Percentiles rank a stretch among this genome's conserved stretches.
These are phyloP conservation scores for Lanius collurio DNA, from an alignment of 2,113 vertebrate genomes.

Conservation along the genomic window DNA sequence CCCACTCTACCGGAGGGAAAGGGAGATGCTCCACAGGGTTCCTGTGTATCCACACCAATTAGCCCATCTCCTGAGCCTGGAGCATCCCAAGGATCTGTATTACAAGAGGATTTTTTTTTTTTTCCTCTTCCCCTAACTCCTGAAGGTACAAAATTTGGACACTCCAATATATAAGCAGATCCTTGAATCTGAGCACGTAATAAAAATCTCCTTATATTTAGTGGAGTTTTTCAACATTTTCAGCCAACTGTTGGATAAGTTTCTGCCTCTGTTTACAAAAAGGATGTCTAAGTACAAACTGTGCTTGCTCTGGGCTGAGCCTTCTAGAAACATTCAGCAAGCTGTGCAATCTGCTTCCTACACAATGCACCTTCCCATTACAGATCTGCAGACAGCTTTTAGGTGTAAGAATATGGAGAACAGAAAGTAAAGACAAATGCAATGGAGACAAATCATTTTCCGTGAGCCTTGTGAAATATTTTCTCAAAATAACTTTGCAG, in stretches of 20 bases:
- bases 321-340: conserved; percentile 24
- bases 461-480: neutral
- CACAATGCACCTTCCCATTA: neutral
- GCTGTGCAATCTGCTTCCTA: neutral
- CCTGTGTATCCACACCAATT: neutral
- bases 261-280: neutral
- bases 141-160: neutral
- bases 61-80: neutral
- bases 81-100: neutral
- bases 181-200: accelerated
- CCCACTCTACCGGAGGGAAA: neutral
- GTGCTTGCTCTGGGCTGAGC: conserved; percentile 4
- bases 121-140: neutral
- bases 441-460: neutral
- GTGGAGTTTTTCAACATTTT: neutral
- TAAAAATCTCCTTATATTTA: neutral
- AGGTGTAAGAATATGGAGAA: neutral
- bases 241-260: neutral
- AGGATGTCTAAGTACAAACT: neutral
- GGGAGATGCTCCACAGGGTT: neutral
- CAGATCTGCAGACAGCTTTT: neutral
- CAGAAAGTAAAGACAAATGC: neutral
- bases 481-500: conserved; percentile 51
- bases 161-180: neutral
- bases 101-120: neutral